Evolutionary conservation across 2,113 vertebrate species (phyloP).

Genomic region (Sinocyclocheilus grahami): DNA sequence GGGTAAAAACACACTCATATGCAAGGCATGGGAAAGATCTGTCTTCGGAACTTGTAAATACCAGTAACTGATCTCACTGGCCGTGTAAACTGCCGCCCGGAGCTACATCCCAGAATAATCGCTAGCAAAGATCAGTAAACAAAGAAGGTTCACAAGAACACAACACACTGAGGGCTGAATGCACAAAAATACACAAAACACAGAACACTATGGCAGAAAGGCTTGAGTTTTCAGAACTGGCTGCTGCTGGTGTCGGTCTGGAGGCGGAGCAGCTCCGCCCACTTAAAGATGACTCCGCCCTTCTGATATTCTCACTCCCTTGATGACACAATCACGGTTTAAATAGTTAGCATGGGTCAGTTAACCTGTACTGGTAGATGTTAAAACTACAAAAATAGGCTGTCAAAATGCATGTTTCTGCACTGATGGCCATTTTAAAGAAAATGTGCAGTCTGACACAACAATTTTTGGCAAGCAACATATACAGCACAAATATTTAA

Average conservation of each 20-base stretch:
- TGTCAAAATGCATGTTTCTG: too few species aligned
- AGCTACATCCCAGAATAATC: slow-evolving; percentile 50
- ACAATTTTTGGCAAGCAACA: background rate
- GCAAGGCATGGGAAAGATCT: background rate
- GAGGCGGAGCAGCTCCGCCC: background rate
- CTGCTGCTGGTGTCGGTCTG: background rate
- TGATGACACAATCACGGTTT: too few species aligned
- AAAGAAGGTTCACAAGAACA: slow-evolving; percentile 35
- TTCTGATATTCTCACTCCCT: background rate
- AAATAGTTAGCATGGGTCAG: background rate
- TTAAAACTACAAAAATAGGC: too few species aligned
- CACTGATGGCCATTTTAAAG: too few species aligned
- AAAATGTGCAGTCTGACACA: too few species aligned
- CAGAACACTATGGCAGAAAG: background rate
- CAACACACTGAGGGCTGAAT: slow-evolving; percentile 9
- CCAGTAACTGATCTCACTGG: slow-evolving; percentile 29
- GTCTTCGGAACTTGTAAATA: slow-evolving; percentile 11
- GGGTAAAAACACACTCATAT: slow-evolving; percentile 3
- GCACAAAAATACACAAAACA: slow-evolving; percentile 18
- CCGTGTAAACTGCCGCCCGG: slow-evolving; percentile 38
- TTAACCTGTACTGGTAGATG: background rate
- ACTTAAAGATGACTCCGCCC: slow-evolving; percentile 1
- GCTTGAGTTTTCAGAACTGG: background rate
- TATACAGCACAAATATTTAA: background rate
- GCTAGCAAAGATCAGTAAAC: slow-evolving; percentile 38